Percentiles rank a stretch among this genome's conserved stretches.
phyloP scores from a whole-genome alignment of 2,113 vertebrate genomes.

The Lophotis ruficrista region DNA sequence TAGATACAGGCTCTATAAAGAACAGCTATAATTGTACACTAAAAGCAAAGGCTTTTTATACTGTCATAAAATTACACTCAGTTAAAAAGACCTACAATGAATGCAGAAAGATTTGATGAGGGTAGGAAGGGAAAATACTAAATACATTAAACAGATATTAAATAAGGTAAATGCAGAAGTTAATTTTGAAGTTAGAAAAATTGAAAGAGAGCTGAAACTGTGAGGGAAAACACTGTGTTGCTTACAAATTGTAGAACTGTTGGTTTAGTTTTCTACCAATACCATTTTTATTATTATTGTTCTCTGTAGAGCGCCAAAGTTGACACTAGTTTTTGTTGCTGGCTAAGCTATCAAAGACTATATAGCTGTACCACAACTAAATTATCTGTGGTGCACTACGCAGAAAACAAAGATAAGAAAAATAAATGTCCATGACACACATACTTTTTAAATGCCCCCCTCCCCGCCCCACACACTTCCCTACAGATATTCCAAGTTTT shows the following conservation, averaged over 20 bases:
- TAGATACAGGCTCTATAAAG: neutral
- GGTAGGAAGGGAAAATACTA: neutral
- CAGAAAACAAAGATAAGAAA: neutral
- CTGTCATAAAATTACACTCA: slow-evolving; percentile 23
- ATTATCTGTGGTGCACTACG: neutral
- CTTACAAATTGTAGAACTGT: neutral
- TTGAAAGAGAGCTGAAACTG: neutral
- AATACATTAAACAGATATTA: neutral
- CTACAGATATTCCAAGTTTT: neutral
- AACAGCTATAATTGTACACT: neutral
- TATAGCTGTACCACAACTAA: neutral
- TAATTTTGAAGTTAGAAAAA: slow-evolving; percentile 21
- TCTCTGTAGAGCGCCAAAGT: neutral
- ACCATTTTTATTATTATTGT: neutral
- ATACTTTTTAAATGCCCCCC: neutral
- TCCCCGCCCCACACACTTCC: neutral
- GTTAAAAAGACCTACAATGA: slow-evolving; percentile 7
- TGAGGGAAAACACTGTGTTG: neutral
- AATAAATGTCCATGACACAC: neutral
- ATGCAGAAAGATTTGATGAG: neutral
- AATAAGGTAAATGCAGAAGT: neutral
- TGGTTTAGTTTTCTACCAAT: neutral
- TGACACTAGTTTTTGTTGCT: neutral
- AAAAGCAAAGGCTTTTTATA: slow-evolving; percentile 2
- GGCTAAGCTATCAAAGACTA: neutral